Evolutionary conservation across 2,113 vertebrate species (phyloP).

Genomic region (Oncorhynchus mykiss): DNA sequence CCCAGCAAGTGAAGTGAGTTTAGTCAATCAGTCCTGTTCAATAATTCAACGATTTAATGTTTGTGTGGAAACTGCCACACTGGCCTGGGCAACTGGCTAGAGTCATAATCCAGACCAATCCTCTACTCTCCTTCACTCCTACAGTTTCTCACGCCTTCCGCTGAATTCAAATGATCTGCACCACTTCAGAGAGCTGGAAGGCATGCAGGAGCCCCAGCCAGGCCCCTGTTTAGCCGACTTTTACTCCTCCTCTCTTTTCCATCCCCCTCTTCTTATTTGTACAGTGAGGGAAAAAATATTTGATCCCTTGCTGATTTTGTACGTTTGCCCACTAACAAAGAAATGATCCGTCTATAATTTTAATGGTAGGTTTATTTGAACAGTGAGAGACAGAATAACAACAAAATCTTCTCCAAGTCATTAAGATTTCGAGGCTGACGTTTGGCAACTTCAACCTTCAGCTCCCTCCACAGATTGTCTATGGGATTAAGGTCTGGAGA

Average conservation of each 20-base stretch:
- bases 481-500: no score
- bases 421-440: no score
- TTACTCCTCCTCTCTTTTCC: constrained; percentile 32
- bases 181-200: constrained; percentile 34
- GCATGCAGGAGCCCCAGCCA: constrained; percentile 37
- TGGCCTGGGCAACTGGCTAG: constrained; percentile 30
- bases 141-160: constrained; percentile 45
- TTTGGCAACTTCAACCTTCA: no score
- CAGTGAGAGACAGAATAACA: no score
- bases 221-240: constrained; percentile 40
- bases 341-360: no score
- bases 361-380: no score
- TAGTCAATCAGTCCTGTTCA: constrained; percentile 41
- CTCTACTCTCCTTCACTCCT: constrained; percentile 9
- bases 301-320: no score
- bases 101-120: constrained; percentile 33
- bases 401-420: no score
- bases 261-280: constrained; percentile 18
- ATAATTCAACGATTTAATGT: constrained; percentile 41
- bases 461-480: no score
- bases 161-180: constrained; percentile 46
- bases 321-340: no score
- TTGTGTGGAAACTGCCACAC: constrained; percentile 36
- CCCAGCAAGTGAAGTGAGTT: constrained; percentile 24
- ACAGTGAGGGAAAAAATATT: no score